Conservation (phyloP, 1,140 invertebrate genomes). For the Drosophila littoralis region DNA sequence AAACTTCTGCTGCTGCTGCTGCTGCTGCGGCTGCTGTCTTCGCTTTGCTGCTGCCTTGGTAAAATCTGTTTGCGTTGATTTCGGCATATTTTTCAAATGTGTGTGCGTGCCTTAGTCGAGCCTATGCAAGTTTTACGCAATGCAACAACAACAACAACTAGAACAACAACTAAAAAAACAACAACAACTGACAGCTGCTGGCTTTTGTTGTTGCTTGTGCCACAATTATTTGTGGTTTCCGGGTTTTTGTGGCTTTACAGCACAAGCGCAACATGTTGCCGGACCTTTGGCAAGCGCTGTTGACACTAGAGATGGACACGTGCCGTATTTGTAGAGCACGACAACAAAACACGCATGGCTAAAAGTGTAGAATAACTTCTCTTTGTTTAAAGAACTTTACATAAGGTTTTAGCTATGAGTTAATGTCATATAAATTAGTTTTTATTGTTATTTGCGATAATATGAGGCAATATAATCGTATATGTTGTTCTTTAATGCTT, state of each 20-base stretch:
- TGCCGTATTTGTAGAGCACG: too few species aligned
- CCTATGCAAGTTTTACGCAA: slow-evolving; percentile 64
- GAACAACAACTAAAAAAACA: neutral
- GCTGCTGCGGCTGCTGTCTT: slow-evolving; percentile 24
- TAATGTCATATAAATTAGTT: too few species aligned
- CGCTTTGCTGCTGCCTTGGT: slow-evolving; percentile 70
- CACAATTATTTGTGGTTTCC: slow-evolving; percentile 82
- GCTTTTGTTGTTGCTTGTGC: slow-evolving; percentile 50
- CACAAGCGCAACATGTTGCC: slow-evolving; percentile 57
- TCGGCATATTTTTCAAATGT: slow-evolving; percentile 79
- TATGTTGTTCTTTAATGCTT: too few species aligned
- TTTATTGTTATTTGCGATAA: too few species aligned
- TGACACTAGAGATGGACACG: too few species aligned
- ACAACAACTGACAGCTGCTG: slow-evolving; percentile 20
- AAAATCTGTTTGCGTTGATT: slow-evolving; percentile 82
- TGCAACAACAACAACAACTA: slow-evolving; percentile 8
- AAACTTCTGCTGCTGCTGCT: slow-evolving; percentile 15
- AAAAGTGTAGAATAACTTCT: too few species aligned
- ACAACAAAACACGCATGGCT: too few species aligned
- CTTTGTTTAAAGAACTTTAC: too few species aligned
- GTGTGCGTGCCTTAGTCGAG: slow-evolving; percentile 42
- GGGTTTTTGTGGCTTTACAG: slow-evolving; percentile 68
- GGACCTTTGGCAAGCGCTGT: slow-evolving; percentile 27
- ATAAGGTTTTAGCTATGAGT: too few species aligned
- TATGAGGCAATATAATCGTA: too few species aligned